phyloP scores from a whole-genome alignment of 2,888 invertebrate genomes.

The Oscheius sp. region DNA sequence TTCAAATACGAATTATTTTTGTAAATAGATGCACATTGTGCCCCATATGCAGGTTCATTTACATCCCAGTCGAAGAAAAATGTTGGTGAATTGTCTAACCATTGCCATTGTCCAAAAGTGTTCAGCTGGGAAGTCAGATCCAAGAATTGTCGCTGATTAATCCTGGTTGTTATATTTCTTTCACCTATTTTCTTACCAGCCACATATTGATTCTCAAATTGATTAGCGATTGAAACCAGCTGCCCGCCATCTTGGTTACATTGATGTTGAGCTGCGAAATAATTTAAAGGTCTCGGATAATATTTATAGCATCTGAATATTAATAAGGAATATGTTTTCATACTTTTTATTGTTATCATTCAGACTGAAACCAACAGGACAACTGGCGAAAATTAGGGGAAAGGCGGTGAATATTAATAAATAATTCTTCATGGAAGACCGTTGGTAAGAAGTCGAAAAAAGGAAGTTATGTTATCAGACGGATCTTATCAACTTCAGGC shows the following conservation, averaged over 20 bases:
- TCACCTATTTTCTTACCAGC: background rate
- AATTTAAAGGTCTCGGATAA: background rate
- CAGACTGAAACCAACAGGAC: background rate
- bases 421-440: too few species aligned
- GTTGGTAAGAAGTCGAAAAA: too few species aligned
- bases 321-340: background rate
- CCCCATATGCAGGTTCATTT: background rate
- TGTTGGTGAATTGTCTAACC: background rate
- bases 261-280: background rate
- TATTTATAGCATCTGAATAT: background rate
- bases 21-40: background rate
- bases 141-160: too few species aligned
- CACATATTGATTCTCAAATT: background rate
- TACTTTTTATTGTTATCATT: background rate
- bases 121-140: background rate
- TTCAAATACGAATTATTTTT: background rate
- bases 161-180: too few species aligned
- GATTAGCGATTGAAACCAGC: background rate
- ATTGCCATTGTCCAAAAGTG: background rate
- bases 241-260: background rate
- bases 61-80: background rate
- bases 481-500: too few species aligned
- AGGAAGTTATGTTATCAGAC: too few species aligned
- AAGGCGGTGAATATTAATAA: background rate
- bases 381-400: background rate